Base-by-base conservation (phyloP, 2,888 invertebrate genomes). In the Selenia dentaria region DNA sequence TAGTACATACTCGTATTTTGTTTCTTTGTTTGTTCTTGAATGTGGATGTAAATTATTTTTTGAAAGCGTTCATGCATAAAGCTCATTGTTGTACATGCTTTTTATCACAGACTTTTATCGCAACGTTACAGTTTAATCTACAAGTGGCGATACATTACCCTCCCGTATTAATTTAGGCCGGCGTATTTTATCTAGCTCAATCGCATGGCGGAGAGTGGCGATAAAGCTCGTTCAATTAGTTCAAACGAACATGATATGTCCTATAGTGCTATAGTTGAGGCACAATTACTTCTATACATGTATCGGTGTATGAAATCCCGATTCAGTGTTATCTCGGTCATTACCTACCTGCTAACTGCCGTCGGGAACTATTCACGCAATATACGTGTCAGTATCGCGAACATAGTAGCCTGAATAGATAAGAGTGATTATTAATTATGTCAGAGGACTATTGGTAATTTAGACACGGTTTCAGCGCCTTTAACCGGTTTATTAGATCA, bases 331-430 rank as follows among this genome's bases (percentile, higher is more conserved):
- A 50, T 45, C 37, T 45, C 45, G 25, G 40, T 14, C 40, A 50
- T 50, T 50, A 50, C 37, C 50, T 50, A 50, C 37, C 50, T 41
- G 50, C 28, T 41, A 44, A 50, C 36, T 45, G 38, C 44, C 28
- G 29, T 6, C 43, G 10, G 27, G 39, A 32, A 24, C 34, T 41
- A 34, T 45, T 35, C 34, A 14, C 28, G 13, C 27, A 8, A 25
- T 32, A 28, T 39, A 35, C 22, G 26, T 18, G 35, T 39, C 45
- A 31, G 8, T 29, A 28, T 37, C 5, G 8, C 20, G 14, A 14
- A 46, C 22, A 29, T n/a, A 12, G 14, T 14, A 20, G 12, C 26
- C 31, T 39, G 14, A 25, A 25, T 29, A 27, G 40, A 40, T 40
- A 36, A 26, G 29, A 25, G 13, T 16, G 25, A 12, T 36, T 25